Evolutionary conservation across 2,797 vertebrate genomes (phyloP).

Genomic region (Phalanger gymnotis): DNA sequence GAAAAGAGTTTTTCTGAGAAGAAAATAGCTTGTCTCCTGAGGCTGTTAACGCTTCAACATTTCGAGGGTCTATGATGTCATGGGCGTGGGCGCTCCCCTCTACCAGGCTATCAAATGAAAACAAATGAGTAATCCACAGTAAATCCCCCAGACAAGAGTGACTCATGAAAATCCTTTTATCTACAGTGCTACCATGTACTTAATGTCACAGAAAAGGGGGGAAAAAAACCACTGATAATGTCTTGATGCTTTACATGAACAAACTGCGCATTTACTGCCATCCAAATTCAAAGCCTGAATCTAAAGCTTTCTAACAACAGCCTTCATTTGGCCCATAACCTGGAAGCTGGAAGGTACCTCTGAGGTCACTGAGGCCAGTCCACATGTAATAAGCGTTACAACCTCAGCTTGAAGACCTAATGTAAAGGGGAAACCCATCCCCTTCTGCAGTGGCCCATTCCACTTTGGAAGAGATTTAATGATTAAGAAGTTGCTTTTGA

Average conservation of each 20-base stretch:
- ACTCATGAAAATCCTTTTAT: conserved; percentile 26
- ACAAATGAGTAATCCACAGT: neutral
- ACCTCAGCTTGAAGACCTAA: too few species aligned
- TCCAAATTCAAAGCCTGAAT: conserved; percentile 13
- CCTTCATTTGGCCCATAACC: too few species aligned
- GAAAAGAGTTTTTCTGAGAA: neutral
- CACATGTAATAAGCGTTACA: too few species aligned
- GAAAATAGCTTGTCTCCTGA: neutral
- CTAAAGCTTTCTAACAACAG: too few species aligned
- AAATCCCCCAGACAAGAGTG: neutral
- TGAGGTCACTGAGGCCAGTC: neutral
- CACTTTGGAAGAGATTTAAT: neutral
- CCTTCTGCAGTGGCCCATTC: neutral
- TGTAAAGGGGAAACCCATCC: neutral
- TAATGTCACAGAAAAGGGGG: neutral
- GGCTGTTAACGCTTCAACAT: neutral
- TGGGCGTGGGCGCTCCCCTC: neutral
- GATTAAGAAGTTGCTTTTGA: neutral
- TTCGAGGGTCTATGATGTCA: neutral
- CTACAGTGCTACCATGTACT: conserved; percentile 1
- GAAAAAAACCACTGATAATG: neutral
- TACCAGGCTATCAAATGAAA: neutral
- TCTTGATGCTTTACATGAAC: conserved; percentile 7
- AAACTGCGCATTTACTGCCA: neutral
- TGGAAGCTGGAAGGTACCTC: too few species aligned